Base-by-base conservation (phyloP, 1,140 invertebrate genomes). In the Lordiphosa collinella region DNA sequence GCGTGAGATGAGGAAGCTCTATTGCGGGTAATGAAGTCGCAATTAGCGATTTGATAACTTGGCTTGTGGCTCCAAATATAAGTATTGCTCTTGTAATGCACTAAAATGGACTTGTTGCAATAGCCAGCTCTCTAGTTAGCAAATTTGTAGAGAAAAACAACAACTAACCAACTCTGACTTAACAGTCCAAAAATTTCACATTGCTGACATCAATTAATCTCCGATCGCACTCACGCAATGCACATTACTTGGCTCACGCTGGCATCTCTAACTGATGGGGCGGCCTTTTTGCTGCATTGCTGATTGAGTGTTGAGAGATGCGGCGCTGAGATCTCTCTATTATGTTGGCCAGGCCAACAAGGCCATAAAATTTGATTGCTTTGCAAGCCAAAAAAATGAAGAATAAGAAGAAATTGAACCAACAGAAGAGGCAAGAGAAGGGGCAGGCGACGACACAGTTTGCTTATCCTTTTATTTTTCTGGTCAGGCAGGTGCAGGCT, bases 291-390 rank as follows among this genome's bases (percentile, higher is more conserved):
- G 49, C 60, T 52, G 66, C 63, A 58, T 47, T 48, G 70, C 71
- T 78, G 75, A 79, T 80, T 79, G 74, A 78, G 74, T 79, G 74
- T 69, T 54, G 74, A 78, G 74, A 57, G 74, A 59, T 79, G 73
- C 65, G 74, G 68, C 73, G 53, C 54, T 65, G 64, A 65, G 65
- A 60, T 69, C 47, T 46, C 47, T 67, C 53, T 63, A 80, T 74
- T 78, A 78, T 79, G 68, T 53, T 64, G 62, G 47, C 50, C 61
- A 64, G 52, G 54, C 65, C 73, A 79, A 74, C 59, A 73, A 80
- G 69, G 75, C 75, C 75, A 79, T 79, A 73, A 80, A 79, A 79
- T 79, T 79, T 79, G 70, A 79, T 79, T 79, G 75, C 69, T 56
- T 54, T 47, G 60, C 50, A 14, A 61, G 60, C 62, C 59, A 65